These are phyloP conservation scores for Grallaria varia DNA, from an alignment of 2,113 vertebrate genomes.

Conservation along the genomic window DNA sequence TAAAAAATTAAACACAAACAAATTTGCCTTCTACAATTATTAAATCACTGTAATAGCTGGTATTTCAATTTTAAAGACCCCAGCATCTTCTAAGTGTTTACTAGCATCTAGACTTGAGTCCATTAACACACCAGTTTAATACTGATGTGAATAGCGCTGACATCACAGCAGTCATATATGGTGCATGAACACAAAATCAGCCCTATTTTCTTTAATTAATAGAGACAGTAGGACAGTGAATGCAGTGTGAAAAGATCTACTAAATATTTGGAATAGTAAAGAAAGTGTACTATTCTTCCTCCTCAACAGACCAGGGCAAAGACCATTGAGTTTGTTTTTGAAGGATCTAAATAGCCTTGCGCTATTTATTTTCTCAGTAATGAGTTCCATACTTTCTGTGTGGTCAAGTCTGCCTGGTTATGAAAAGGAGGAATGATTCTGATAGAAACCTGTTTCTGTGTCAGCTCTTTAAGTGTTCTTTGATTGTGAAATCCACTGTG, in stretches of 20 bases:
- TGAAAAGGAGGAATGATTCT: background rate
- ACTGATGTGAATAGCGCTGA: background rate
- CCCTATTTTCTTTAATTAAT: background rate
- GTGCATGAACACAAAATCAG: background rate
- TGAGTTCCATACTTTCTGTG: conserved; percentile 21
- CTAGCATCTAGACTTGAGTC: background rate
- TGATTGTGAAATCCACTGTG: background rate
- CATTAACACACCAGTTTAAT: background rate
- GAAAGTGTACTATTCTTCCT: conserved; percentile 25
- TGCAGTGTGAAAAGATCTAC: background rate
- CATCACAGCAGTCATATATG: background rate
- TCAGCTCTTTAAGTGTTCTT: background rate
- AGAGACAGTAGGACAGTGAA: background rate
- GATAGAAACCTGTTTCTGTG: background rate
- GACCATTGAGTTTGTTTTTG: conserved; percentile 27
- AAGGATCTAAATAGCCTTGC: background rate
- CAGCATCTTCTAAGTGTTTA: background rate
- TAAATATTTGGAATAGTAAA: conserved; percentile 36
- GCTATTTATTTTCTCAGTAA: conserved; percentile 54
- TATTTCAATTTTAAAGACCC: background rate
- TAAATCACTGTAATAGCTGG: background rate
- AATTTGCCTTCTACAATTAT: background rate
- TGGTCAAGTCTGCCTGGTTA: conserved; percentile 5
- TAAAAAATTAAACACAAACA: background rate
- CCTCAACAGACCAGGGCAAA: background rate